Evolutionary conservation across 2,113 vertebrate species (phyloP).

Genomic region (Calypte anna): DNA sequence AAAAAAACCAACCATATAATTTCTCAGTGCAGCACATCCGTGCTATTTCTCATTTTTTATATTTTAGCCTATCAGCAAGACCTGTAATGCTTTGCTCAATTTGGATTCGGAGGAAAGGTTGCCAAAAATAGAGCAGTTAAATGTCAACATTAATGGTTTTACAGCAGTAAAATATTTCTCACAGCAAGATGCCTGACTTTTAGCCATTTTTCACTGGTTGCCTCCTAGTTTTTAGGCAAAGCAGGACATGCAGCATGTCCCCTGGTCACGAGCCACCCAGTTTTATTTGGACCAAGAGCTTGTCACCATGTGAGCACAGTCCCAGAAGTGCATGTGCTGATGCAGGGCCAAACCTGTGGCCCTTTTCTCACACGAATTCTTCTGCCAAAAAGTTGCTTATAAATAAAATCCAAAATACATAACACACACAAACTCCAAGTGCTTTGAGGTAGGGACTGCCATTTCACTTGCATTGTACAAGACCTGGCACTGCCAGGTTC

Average conservation of each 20-base stretch:
- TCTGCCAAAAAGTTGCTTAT: not conserved
- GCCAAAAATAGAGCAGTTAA: slow-evolving; percentile 76
- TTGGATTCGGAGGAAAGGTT: slow-evolving; percentile 66
- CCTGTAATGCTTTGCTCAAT: slow-evolving; percentile 62
- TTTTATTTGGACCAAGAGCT: not conserved
- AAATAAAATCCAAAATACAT: not conserved
- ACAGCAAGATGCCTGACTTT: slow-evolving; percentile 16
- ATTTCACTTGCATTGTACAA: not conserved
- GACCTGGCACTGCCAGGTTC: not conserved
- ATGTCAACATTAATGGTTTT: slow-evolving; percentile 71
- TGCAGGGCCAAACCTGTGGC: not conserved
- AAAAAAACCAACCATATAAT: slow-evolving; percentile 31
- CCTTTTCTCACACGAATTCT: not conserved
- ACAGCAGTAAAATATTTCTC: slow-evolving; percentile 44
- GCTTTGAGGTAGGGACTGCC: not conserved
- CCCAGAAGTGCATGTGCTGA: not conserved
- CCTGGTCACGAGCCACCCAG: not conserved
- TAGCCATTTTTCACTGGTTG: slow-evolving; percentile 7
- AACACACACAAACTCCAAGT: not conserved
- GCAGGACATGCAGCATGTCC: not conserved
- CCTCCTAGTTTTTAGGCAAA: not conserved
- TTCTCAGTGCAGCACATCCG: slow-evolving; percentile 51
- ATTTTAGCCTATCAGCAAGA: slow-evolving; percentile 60
- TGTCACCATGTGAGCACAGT: not conserved
- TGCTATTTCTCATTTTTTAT: slow-evolving; percentile 54